These are phyloP conservation scores for Podargus strigoides DNA, from an alignment of 2,797 vertebrate genomes.

Conservation along the genomic window DNA sequence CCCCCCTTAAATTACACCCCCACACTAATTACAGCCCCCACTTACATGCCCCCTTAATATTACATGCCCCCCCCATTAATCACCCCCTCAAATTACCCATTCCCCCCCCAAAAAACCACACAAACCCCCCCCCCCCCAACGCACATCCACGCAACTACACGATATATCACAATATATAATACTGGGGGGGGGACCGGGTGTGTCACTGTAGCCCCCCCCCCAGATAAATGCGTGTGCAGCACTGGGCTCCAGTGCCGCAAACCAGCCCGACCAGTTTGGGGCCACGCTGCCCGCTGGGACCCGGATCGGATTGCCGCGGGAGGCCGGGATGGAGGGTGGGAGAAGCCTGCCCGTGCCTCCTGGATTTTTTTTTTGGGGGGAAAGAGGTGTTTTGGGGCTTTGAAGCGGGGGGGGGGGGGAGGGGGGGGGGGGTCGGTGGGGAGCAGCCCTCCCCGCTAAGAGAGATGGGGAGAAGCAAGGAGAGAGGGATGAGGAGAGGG, in stretches of 20 bases:
- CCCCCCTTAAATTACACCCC: too few relatives aligned
- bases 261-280: conserved; percentile 56
- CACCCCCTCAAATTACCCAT: too few relatives aligned
- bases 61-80: too few relatives aligned
- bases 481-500: background rate
- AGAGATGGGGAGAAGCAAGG: background rate
- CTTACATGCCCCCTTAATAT: too few relatives aligned
- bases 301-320: background rate
- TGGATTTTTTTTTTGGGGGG: too few relatives aligned
- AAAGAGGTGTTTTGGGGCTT: too few relatives aligned
- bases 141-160: too few relatives aligned
- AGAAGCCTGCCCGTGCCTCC: background rate
- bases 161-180: too few relatives aligned
- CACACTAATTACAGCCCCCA: background rate
- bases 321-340: background rate
- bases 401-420: too few relatives aligned
- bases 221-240: background rate
- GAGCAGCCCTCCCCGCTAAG: background rate
- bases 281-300: conserved; percentile 7
- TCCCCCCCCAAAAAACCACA: too few relatives aligned
- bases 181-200: too few relatives aligned
- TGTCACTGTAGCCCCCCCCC: background rate
- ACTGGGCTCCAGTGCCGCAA: background rate
- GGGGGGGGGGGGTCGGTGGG: accelerated
- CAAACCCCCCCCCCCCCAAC: too few relatives aligned